Evolutionary conservation across 1,140 invertebrate genomes (phyloP).

Genomic region (Marisa cornuarietis): DNA sequence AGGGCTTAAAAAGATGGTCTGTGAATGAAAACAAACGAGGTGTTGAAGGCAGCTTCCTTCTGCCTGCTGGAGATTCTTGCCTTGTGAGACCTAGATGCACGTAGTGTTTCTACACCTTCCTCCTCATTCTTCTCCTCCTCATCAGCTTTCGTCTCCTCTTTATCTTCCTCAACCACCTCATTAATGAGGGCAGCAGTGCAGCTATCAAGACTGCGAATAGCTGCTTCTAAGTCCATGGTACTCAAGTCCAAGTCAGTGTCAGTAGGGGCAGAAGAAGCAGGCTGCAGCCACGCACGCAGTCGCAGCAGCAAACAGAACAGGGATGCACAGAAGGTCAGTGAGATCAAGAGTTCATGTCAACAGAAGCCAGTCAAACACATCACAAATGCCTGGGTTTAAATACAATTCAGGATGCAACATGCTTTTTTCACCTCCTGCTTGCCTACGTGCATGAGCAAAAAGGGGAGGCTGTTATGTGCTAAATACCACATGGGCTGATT

Average conservation of each 20-base stretch:
- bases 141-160: neutral
- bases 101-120: conserved; percentile 19
- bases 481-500: too few species aligned
- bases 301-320: conserved; percentile 23
- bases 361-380: too few species aligned
- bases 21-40: too few species aligned
- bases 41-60: neutral
- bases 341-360: too few species aligned
- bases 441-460: too few species aligned
- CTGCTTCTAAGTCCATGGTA: conserved; percentile 50
- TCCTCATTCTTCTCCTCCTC: conserved; percentile 16
- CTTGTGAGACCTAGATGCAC: conserved; percentile 9
- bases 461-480: too few species aligned
- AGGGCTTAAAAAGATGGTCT: too few species aligned
- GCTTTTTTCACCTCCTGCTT: too few species aligned
- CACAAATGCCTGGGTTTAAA: too few species aligned
- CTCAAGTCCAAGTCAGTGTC: conserved; percentile 14
- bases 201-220: conserved; percentile 56
- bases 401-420: too few species aligned
- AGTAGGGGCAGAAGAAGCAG: conserved; percentile 11
- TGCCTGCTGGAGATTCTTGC: neutral
- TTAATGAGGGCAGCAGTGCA: conserved; percentile 51
- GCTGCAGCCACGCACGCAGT: conserved; percentile 21
- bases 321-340: too few species aligned
- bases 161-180: conserved; percentile 13